Conservation (phyloP, 1,140 invertebrate species). For the Wiebesia pumilae region DNA sequence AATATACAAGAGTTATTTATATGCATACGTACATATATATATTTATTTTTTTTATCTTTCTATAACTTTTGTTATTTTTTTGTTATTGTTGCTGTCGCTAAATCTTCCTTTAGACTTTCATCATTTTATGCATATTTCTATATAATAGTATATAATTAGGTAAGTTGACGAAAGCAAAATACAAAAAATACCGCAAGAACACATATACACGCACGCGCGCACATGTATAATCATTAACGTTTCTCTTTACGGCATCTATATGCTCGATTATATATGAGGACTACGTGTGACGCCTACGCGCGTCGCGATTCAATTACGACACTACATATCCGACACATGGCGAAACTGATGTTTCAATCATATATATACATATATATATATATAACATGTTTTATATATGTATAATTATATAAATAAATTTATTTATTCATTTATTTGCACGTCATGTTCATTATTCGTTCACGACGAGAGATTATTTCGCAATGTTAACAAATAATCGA, state of each 20-base stretch:
- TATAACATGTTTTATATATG: too few relatives aligned
- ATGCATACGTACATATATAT: background rate
- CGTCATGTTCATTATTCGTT: too few relatives aligned
- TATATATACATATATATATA: background rate
- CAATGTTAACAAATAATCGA: too few relatives aligned
- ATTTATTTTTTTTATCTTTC: constrained; percentile 2
- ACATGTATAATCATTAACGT: background rate
- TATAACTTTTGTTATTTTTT: background rate
- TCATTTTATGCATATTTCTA: background rate
- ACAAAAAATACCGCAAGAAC: constrained; percentile 3
- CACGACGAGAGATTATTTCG: too few relatives aligned
- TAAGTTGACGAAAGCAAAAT: constrained; percentile 33
- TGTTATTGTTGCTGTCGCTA: constrained; percentile 2
- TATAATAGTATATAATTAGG: background rate
- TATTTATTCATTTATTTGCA: background rate
- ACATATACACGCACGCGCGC: background rate
- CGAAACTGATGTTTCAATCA: constrained; percentile 7
- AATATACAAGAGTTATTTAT: constrained; percentile 14
- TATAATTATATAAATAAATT: too few relatives aligned
- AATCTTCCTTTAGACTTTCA: constrained; percentile 6
- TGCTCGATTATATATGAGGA: too few relatives aligned
- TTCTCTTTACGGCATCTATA: background rate
- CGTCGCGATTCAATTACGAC: background rate
- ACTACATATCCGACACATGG: background rate
- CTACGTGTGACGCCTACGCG: background rate